Conservation (phyloP, 2,888 invertebrate species). For the Nemapogon koenigi region DNA sequence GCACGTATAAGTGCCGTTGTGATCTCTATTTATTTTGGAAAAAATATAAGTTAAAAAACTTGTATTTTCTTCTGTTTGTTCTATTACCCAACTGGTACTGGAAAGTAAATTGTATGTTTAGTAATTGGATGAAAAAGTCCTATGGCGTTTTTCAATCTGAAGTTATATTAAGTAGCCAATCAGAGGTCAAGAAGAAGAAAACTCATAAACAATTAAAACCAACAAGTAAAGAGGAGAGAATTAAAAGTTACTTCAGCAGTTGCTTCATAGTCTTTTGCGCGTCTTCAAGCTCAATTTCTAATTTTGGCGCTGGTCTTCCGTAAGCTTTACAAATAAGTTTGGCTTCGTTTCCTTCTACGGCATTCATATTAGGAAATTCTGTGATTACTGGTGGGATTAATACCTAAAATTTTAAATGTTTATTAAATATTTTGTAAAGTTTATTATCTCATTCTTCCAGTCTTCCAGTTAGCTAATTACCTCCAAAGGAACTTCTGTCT, state of each 20-base stretch:
- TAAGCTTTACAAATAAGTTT: slow-evolving; percentile 33
- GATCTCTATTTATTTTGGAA: slow-evolving; percentile 23
- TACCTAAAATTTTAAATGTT: slow-evolving; percentile 26
- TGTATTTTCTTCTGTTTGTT: slow-evolving; percentile 22
- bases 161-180: too few species aligned
- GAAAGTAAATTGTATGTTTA: background rate
- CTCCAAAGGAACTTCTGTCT: slow-evolving; percentile 26
- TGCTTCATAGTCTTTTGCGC: too few species aligned
- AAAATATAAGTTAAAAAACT: slow-evolving; percentile 25
- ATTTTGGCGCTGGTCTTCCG: slow-evolving; percentile 36
- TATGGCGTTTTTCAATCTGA: too few species aligned
- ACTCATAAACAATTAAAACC: too few species aligned
- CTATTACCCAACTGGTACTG: slow-evolving; percentile 19
- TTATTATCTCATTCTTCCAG: background rate
- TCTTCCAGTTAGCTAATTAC: slow-evolving; percentile 21
- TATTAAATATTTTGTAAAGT: background rate
- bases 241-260: too few species aligned
- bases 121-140: background rate
- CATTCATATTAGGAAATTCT: slow-evolving; percentile 29
- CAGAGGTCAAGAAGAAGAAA: too few species aligned
- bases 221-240: too few species aligned
- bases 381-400: slow-evolving; percentile 31
- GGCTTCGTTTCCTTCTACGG: slow-evolving; percentile 27
- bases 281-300: too few species aligned
- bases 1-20: slow-evolving; percentile 36